Base-by-base conservation (phyloP, 2,113 vertebrate species). In the Chaenocephalus aceratus region DNA sequence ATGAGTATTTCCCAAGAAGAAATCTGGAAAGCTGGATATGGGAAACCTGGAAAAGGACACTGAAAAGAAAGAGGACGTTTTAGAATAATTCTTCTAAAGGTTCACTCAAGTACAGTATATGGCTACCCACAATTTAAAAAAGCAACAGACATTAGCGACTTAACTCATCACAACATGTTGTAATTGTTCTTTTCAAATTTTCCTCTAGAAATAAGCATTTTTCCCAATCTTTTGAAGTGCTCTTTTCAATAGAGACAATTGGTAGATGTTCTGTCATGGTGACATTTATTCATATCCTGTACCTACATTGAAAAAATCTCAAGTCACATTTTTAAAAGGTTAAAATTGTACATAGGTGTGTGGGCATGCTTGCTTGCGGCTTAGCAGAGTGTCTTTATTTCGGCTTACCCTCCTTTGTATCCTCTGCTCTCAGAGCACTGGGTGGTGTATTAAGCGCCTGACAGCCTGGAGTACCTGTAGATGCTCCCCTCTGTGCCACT, bases 341-440 rank as follows among this genome's bases (percentile, higher is more conserved):
- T 41, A 41, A 41, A 41, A 41, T 23, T 65, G 34, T 75, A 58
- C 75, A 59, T 66, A 26, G 34, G 51, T 36, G 53, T n/a, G 56
- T 2, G n/a, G 7, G 12, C 15, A 4, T 15, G n/a, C 54, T 12
- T 67, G 34, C 60, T 46, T 16, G 53, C 26, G 44, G 73, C 62
- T 86, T 58, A 80, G 70, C 66, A 48, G 52, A 67, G 44, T 67
- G 67, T 83, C 77, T 83, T 79, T 79, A 64, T 83, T 88, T 83
- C 76, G 66, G 56, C 64, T 85, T 69, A 76, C 62, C 63, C 73
- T 64, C 53, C 57, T 67, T 67, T 75, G 65, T 77, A 59, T 68
- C 66, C 30, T 12, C 61, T 64, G 67, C 62, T 80, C 76, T 85
- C 65, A 80, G 75, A 52, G 58, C 53, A 72, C 51, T 79, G 61